Evolutionary conservation across 2,113 vertebrate species (phyloP).

Genomic region (Calyptommatus sinebrachiatus): DNA sequence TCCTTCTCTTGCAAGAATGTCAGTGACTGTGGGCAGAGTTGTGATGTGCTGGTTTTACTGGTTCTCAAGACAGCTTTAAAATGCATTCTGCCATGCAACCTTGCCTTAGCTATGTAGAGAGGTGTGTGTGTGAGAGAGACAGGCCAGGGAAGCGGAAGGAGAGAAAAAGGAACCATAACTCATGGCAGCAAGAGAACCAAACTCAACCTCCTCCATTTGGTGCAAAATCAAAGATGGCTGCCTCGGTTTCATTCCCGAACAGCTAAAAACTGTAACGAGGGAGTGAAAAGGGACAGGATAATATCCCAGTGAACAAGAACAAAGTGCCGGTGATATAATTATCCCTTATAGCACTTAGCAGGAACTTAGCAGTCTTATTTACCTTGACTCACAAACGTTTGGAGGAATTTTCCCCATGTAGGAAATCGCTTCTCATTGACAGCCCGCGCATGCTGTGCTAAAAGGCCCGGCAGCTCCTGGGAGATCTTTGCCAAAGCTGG

Average conservation of each 20-base stretch:
- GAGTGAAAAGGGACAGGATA: constrained; percentile 42
- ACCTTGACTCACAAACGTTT: constrained; percentile 90
- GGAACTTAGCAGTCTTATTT: constrained; percentile 77
- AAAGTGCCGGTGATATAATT: constrained; percentile 61
- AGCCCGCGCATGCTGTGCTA: constrained; percentile 81
- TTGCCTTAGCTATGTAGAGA: neutral
- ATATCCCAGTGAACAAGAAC: constrained; percentile 61
- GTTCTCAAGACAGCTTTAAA: neutral
- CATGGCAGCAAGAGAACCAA: neutral
- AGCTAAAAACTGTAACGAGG: constrained; percentile 41
- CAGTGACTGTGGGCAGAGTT: no score
- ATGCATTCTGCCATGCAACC: neutral
- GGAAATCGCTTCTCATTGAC: constrained; percentile 84
- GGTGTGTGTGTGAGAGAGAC: no score
- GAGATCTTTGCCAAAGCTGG: constrained; percentile 82
- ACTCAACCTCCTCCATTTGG: neutral
- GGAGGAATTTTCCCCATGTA: constrained; percentile 87
- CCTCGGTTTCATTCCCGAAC: constrained; percentile 49
- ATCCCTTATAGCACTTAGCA: constrained; percentile 57
- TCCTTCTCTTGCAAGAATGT: neutral
- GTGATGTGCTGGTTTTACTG: no score
- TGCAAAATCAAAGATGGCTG: constrained; percentile 22
- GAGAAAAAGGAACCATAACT: no score
- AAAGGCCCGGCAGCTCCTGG: constrained; percentile 86
- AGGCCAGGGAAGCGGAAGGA: no score